Conservation (phyloP, 2,113 vertebrate genomes). For the Thymallus thymallus region DNA sequence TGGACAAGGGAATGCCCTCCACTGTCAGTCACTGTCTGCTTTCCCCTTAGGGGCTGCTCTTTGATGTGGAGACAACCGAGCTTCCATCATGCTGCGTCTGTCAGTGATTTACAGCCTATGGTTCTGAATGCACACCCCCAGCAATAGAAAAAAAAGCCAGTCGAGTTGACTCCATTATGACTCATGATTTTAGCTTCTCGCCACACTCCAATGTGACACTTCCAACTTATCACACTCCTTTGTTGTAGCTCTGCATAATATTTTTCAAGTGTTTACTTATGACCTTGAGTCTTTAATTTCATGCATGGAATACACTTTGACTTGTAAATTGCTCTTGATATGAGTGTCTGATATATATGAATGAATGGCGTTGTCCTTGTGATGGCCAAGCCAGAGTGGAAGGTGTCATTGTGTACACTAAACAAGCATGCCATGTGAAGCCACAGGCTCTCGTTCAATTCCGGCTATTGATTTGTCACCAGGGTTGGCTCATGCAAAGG, state of each 20-base stretch:
- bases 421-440: not conserved
- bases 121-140: not conserved
- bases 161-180: too few relatives aligned
- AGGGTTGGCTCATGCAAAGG: not conserved
- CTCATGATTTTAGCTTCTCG: not conserved
- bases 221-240: slow-evolving; percentile 10
- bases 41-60: not conserved
- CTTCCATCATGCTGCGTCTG: not conserved
- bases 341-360: not conserved
- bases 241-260: slow-evolving; percentile 11
- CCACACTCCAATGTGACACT: not conserved
- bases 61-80: not conserved
- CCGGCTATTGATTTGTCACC: not conserved
- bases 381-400: not conserved
- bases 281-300: slow-evolving; percentile 26
- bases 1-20: too few relatives aligned
- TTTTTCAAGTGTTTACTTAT: slow-evolving; percentile 9
- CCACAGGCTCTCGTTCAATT: not conserved
- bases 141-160: not conserved
- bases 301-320: slow-evolving; percentile 23
- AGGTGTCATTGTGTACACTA: not conserved
- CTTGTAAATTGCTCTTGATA: slow-evolving; percentile 16
- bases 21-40: not conserved
- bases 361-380: not conserved
- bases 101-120: slow-evolving; percentile 3